Base-by-base conservation (phyloP, 2,888 invertebrate genomes). In the Acanthopleura granulata region DNA sequence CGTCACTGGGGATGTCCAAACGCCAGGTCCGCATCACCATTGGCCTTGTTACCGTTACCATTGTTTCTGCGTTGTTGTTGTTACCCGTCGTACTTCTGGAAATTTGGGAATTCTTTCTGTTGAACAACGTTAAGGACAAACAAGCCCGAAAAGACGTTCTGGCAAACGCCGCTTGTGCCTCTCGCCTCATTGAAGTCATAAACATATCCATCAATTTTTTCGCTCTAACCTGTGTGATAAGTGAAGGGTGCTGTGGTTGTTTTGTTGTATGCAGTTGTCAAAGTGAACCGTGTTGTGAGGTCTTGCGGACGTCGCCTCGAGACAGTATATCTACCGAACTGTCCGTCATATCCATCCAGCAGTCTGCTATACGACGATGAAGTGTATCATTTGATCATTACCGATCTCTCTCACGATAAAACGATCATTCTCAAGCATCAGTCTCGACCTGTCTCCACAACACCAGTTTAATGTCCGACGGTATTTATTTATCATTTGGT, bases 191-290 rank as follows among this genome's bases (percentile, higher is more conserved):
- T 6, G 22, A 22, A 27, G 66, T 66, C 22, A 27, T 66, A 22
- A 66, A 66, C 29, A 3, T 66, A 22, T 66, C 66, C 12, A 66
- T 66, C 1, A 66, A 66, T 66, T 66, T 66, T 25, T 66, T 27
- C 29, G 25, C 66, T 15, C 66, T 66, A 1, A 27, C 25, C 16
- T 27, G 22, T 27, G 29, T 66, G 15, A 16, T 15, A 66, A 57
- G 57, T 57, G 57, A 18, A 57, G 22, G 22, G 6, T 57, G 57
- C 12, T 12, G 40, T 40, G 40, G 40, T 9, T 40, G 40, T 40
- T 40, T 40, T 40, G 40, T 40, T 40, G 40, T 40, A 9, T 40
- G 40, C 40, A 40, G 40, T 40, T 40, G 40, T 9, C 4, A 40
- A 40, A 40, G 40, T 40, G 40, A 40, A 6, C 40, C 4, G 4